Percentiles rank a stretch among this genome's conserved stretches.
These are phyloP conservation scores for Uria aalge DNA, from an alignment of 2,113 vertebrate genomes.

Conservation along the genomic window DNA sequence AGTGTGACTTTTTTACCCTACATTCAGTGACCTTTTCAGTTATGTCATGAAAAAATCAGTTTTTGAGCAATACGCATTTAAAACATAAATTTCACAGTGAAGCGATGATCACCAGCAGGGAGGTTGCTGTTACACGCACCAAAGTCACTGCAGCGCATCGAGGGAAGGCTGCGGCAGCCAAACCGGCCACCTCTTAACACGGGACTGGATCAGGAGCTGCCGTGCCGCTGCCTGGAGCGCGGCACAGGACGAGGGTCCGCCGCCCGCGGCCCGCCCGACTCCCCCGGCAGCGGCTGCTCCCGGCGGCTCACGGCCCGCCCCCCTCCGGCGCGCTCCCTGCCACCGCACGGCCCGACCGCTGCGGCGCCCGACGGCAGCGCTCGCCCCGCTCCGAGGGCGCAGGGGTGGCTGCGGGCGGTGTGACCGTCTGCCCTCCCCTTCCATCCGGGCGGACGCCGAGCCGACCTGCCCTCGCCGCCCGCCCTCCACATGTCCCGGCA, in stretches of 20 bases:
- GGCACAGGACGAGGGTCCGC: not conserved
- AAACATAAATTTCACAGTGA: not conserved
- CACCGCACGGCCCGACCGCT: not conserved
- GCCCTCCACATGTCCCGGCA: not conserved
- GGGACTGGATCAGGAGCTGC: no score
- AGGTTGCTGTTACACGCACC: not conserved
- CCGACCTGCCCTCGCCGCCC: not conserved
- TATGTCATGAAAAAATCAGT: not conserved
- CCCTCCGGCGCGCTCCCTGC: no score
- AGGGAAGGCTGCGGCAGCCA: not conserved
- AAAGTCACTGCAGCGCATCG: fast-evolving
- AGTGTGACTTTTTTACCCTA: not conserved
- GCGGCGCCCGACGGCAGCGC: not conserved
- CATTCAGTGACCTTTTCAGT: fast-evolving
- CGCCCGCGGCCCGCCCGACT: fast-evolving
- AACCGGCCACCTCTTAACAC: not conserved
- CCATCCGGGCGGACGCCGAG: not conserved
- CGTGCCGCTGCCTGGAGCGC: not conserved
- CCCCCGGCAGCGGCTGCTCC: not conserved
- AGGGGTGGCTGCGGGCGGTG: not conserved
- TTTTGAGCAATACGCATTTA: not conserved
- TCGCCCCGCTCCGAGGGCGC: no score
- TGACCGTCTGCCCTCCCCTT: not conserved
- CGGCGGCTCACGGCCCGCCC: not conserved
- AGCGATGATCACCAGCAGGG: not conserved